Base-by-base conservation (phyloP, 2,797 vertebrate species). In the Philypnodon macrostomus region DNA sequence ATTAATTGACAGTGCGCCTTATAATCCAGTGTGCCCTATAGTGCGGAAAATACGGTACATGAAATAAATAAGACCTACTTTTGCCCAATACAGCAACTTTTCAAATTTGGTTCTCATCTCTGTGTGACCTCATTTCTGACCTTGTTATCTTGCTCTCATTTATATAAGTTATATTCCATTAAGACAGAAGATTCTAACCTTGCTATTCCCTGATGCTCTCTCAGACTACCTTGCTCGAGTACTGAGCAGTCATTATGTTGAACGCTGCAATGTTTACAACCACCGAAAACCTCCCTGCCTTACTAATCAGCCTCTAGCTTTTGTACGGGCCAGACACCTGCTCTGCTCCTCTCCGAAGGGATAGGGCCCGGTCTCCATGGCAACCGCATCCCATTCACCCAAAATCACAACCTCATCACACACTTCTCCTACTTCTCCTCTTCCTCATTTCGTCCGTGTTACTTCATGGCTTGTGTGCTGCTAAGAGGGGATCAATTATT, bases 381-480 rank as follows among this genome's bases (percentile, higher is more conserved):
- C 70, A 88, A 91, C 89, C 83, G 50, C 79, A 82, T 87, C 87
- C 76, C 58, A 85, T 89, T 90, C 67, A 86, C 78, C 60, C 53
- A 63, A 75, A 63, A 75, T 70, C 73, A 70, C 76, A 83, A 75
- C 71, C 79, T 75, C 77, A 63, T 17, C 49, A 67, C 68, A 66
- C 38, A 70, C 64, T 50, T 49, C 77, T 80, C 68, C 59, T n/a
- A n/a, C n/a, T 19, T 51, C 57, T 66, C 54, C 50, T 67, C 54
- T 67, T 49, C 57, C 57, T 69, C 53, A 42, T 69, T 68, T 62
- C 52, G 3, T 36, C 54, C 54, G 49, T 56, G 30, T 63, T 63
- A 45, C 64, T 53, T 30, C 31, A 61, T 70, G 63, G 53, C 58
- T 71, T 48, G 37, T 61, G 52, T 47, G 50, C 65, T 49, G 55